These are phyloP conservation scores for Siniperca undulata DNA, from an alignment of 2,797 vertebrate species.

Conservation along the genomic window DNA sequence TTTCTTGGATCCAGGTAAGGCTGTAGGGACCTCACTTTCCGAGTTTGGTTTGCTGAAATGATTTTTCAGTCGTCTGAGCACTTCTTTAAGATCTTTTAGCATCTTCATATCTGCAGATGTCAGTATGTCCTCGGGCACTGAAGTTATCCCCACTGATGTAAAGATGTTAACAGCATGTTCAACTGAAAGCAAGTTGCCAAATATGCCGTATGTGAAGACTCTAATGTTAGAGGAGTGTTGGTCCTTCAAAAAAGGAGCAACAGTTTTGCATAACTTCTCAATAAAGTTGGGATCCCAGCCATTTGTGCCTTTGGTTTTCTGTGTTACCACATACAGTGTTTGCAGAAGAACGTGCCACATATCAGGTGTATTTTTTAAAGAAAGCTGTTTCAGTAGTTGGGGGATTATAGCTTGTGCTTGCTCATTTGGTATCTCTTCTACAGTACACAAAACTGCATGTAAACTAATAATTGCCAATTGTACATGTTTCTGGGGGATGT, in stretches of 20 bases:
- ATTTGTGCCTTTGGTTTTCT: constrained; percentile 60
- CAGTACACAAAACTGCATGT: constrained; percentile 43
- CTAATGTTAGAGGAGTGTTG: fast-evolving
- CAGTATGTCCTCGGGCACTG: constrained; percentile 67
- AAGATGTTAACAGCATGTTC: constrained; percentile 39
- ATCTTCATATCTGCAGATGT: constrained; percentile 45
- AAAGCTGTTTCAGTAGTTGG: constrained; percentile 48
- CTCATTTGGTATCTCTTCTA: constrained; percentile 59
- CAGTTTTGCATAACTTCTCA: constrained; percentile 16
- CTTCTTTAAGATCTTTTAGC: constrained; percentile 67
- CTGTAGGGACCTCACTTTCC: not conserved
- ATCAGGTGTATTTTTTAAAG: fast-evolving
- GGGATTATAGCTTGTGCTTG: constrained; percentile 34
- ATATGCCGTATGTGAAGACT: constrained; percentile 48
- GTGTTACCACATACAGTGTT: constrained; percentile 61
- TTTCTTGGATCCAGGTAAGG: constrained; percentile 16
- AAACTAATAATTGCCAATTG: fast-evolving
- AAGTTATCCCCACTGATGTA: constrained; percentile 34
- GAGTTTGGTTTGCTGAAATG: constrained; percentile 21
- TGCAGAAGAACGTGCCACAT: fast-evolving
- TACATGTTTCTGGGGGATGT: fast-evolving
- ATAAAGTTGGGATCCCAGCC: constrained; percentile 31
- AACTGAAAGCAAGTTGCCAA: constrained; percentile 50
- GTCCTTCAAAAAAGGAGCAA: constrained; percentile 23
- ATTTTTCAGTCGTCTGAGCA: constrained; percentile 42